Evolutionary conservation across 2,797 vertebrate species (phyloP), one percentile per base, ranked within the genome.

Genomic region (Thamnophis elegans): DNA sequence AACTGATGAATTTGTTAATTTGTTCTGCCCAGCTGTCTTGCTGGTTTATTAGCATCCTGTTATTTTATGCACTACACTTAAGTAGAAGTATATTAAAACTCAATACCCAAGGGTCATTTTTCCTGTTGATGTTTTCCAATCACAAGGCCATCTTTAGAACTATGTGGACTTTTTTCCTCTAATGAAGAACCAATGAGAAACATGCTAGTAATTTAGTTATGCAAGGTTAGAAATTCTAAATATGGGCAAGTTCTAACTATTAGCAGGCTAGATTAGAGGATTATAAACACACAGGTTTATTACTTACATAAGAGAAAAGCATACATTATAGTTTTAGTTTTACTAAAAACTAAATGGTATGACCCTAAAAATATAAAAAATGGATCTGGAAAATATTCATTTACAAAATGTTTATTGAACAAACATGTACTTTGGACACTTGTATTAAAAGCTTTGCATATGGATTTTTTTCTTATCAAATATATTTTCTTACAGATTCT

Each of bases 1-100:
- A 32, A 94, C 95, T 96, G 96, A 94, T 96, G 96, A 92, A 94
- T 96, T 96, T 97, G 88, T 95, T 96, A 96, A 95, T 97, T 97
- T 97, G 96, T 95, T 97, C 95, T 96, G 92, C 94, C 95, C 96
- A 92, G 42, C 60, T 78, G 25, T 96, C 93, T 94, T 96, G 90
- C 95, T 94, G 95, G 82, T 96, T 97, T 96, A 95, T 96, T 96
- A 96, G 93, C 42, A 90, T 94, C 90, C 5, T 92, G 93, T 94
- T 92, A 92, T 95, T 95, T 93, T 88, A 91, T 94, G 91, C 53
- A 68, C 94, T 68, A 9, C 94, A 92, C 89, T 8, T 95, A 96
- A 96, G 78, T 93, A 92, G 87, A 93, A 95, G 87, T 93, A 62
- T 95, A 94, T 95, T 95, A 97, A 97, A 96, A 97, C 96, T 97